These are phyloP conservation scores for Eulimnadia texana DNA, from an alignment of 1,140 invertebrate species.

Conservation along the genomic window DNA sequence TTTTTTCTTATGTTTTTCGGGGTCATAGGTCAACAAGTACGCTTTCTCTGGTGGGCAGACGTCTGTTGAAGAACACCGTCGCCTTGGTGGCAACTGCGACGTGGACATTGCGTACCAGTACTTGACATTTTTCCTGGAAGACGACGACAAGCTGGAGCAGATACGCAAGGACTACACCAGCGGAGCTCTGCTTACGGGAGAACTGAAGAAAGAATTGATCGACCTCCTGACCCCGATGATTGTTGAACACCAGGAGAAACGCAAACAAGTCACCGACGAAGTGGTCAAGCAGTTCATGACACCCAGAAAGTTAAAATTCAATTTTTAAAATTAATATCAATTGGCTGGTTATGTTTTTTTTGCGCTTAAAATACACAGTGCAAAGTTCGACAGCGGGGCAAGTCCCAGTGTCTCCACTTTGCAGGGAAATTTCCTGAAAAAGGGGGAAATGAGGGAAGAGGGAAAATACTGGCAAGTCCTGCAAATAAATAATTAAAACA, in stretches of 20 bases:
- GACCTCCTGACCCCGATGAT: conserved; percentile 58
- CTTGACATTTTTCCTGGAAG: conserved; percentile 87
- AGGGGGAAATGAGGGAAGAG: too few species aligned
- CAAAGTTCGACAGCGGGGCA: too few species aligned
- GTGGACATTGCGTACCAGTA: conserved; percentile 95
- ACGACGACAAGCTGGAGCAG: conserved; percentile 74
- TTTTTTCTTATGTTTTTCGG: too few species aligned
- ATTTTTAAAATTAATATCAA: too few species aligned
- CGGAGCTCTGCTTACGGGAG: conserved; percentile 81
- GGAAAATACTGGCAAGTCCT: too few species aligned
- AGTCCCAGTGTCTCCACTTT: too few species aligned
- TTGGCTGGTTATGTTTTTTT: too few species aligned
- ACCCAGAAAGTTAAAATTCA: conserved; percentile 57
- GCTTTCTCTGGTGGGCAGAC: conserved; percentile 93
- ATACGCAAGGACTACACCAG: conserved; percentile 70
- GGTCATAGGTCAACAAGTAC: conserved; percentile 94
- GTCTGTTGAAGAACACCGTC: conserved; percentile 83
- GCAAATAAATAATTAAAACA: too few species aligned
- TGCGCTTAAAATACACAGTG: not conserved
- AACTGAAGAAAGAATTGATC: conserved; percentile 86
- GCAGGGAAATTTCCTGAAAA: too few species aligned
- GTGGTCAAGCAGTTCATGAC: conserved; percentile 68
- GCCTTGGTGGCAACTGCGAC: conserved; percentile 84
- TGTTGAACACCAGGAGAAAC: conserved; percentile 61
- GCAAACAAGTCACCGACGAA: conserved; percentile 73